phyloP scores from a whole-genome alignment of 2,888 invertebrate species.

The Aelia acuminata region DNA sequence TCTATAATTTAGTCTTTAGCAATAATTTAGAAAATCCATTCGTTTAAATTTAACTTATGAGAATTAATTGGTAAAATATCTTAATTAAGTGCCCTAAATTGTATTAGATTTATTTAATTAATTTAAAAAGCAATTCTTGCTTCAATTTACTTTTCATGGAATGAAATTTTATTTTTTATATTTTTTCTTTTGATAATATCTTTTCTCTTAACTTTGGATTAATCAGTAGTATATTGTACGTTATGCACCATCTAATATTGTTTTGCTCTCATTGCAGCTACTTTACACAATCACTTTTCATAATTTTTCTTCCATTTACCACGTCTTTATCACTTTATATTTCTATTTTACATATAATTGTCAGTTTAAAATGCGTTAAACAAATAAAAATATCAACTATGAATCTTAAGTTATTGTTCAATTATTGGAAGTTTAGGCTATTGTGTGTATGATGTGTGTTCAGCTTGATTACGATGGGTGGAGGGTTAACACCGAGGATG shows the following conservation, averaged over 20 bases:
- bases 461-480: constrained; percentile 65
- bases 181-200: neutral
- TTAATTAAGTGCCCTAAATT: neutral
- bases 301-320: constrained; percentile 37
- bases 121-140: neutral
- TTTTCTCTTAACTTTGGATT: constrained; percentile 9
- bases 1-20: neutral
- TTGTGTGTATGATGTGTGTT: constrained; percentile 64
- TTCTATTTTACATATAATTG: neutral
- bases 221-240: constrained; percentile 41
- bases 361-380: constrained; percentile 11
- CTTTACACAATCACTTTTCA: constrained; percentile 38
- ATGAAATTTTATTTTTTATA: constrained; percentile 6
- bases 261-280: constrained; percentile 38
- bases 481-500: constrained; percentile 67
- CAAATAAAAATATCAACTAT: constrained; percentile 41
- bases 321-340: constrained; percentile 20
- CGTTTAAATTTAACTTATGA: neutral
- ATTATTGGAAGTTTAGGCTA: constrained; percentile 62
- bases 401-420: constrained; percentile 56
- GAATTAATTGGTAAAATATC: neutral
- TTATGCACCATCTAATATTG: constrained; percentile 20
- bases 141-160: neutral
- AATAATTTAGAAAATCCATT: neutral
- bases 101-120: neutral